phyloP scores from a whole-genome alignment of 2,797 vertebrate genomes.

The Coreius guichenoti region DNA sequence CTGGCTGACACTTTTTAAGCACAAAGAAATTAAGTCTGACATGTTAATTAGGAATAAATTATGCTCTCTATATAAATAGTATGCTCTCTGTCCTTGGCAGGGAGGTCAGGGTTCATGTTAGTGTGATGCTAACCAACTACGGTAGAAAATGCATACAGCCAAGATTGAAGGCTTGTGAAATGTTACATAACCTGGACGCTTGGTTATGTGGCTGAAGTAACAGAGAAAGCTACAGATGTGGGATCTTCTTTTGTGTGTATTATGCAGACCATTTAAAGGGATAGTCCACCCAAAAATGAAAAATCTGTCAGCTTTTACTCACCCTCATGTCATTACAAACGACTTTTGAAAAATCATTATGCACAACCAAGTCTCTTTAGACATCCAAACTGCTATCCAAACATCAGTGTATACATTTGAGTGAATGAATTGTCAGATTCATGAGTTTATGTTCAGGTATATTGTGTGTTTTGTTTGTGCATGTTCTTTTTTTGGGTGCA shows the following conservation, averaged over 20 bases:
- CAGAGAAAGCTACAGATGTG: not conserved
- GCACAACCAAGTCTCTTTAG: not conserved
- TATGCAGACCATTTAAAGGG: not conserved
- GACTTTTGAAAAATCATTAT: not conserved
- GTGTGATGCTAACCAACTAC: not conserved
- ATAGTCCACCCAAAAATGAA: not conserved
- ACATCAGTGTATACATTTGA: not conserved
- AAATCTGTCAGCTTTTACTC: not conserved
- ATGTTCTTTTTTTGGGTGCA: slow-evolving; percentile 36
- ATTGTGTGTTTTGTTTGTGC: not conserved
- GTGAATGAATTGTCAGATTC: not conserved
- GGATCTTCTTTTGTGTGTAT: not conserved
- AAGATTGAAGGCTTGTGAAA: not conserved
- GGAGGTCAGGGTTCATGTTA: slow-evolving; percentile 44
- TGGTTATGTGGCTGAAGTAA: not conserved
- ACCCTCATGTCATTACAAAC: not conserved
- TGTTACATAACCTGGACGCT: not conserved
- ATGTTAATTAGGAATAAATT: slow-evolving; percentile 70
- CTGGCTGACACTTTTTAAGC: slow-evolving; percentile 63
- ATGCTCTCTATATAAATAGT: too few species aligned
- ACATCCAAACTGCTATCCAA: not conserved
- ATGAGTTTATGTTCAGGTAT: not conserved
- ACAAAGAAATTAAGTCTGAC: slow-evolving; percentile 63
- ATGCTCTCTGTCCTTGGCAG: slow-evolving; percentile 22
- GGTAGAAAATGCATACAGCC: slow-evolving; percentile 10